Conservation (phyloP, 2,888 invertebrate genomes). For the Drosophila multiciliata region DNA sequence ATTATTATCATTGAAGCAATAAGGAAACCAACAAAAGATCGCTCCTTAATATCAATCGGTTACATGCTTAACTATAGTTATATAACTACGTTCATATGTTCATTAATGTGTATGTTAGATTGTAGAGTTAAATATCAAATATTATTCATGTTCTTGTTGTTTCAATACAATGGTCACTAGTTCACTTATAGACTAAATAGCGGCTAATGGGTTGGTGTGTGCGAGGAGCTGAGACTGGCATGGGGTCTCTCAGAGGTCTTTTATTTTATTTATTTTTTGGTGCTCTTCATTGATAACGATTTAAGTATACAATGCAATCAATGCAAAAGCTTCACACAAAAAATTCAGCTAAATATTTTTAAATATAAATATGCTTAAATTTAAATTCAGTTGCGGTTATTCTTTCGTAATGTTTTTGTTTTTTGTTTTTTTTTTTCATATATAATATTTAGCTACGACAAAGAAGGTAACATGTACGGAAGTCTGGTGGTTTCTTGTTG, state of each 20-base stretch:
- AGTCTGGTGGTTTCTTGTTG: conserved; percentile 78
- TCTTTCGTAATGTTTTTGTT: conserved; percentile 14
- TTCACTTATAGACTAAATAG: conserved; percentile 52
- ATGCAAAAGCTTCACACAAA: conserved; percentile 54
- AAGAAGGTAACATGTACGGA: conserved; percentile 77
- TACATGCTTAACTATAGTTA: conserved; percentile 69
- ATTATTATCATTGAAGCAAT: conserved; percentile 73
- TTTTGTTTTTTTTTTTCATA: background rate
- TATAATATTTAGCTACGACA: conserved; percentile 43
- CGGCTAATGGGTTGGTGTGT: conserved; percentile 32
- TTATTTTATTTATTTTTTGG: conserved; percentile 25
- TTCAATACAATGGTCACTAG: conserved; percentile 60
- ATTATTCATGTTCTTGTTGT: conserved; percentile 14
- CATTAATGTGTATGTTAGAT: conserved; percentile 53
- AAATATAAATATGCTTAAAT: conserved; percentile 55
- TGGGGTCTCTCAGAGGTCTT: conserved; percentile 63
- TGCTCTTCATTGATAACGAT: conserved; percentile 44
- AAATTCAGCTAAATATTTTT: conserved; percentile 57
- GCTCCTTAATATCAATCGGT: conserved; percentile 79
- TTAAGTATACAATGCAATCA: conserved; percentile 44
- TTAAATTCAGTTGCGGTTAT: conserved; percentile 58
- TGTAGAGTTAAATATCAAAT: conserved; percentile 71
- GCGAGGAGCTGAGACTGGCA: conserved; percentile 51
- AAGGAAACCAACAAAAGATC: conserved; percentile 79
- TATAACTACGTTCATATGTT: conserved; percentile 62